These are phyloP conservation scores for Herpetotheres cachinnans DNA, from an alignment of 2,113 vertebrate genomes.

Conservation along the genomic window DNA sequence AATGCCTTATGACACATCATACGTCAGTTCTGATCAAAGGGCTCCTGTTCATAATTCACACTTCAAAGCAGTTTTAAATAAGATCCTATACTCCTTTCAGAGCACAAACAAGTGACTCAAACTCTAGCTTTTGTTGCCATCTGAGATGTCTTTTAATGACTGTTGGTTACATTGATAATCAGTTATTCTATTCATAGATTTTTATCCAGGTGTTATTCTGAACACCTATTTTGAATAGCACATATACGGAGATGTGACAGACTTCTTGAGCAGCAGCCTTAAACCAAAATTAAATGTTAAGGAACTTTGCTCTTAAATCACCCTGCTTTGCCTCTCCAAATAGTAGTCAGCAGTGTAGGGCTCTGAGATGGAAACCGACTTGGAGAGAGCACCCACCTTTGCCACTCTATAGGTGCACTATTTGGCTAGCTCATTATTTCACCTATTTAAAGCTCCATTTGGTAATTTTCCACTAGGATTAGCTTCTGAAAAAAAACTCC, in stretches of 20 bases:
- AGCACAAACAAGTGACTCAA: conserved; percentile 23
- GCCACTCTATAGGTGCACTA: neutral
- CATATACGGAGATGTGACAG: neutral
- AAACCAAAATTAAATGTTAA: neutral
- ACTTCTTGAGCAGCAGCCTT: neutral
- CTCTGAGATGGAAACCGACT: neutral
- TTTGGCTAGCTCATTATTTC: neutral
- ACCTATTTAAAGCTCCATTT: neutral
- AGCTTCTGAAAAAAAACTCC: neutral
- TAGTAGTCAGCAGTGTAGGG: neutral
- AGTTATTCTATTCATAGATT: neutral
- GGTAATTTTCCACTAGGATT: neutral
- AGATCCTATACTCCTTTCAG: neutral
- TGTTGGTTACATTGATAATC: neutral
- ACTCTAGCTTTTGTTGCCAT: neutral
- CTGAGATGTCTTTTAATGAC: neutral
- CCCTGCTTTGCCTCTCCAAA: neutral
- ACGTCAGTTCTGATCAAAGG: conserved; percentile 28
- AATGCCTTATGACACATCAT: neutral
- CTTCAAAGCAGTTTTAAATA: conserved; percentile 11
- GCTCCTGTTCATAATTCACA: neutral
- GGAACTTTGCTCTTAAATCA: neutral
- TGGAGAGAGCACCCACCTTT: neutral
- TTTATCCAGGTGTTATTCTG: neutral
- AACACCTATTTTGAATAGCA: neutral